phyloP scores from a whole-genome alignment of 2,888 invertebrate genomes.

The Sinohyriopsis cumingii region DNA sequence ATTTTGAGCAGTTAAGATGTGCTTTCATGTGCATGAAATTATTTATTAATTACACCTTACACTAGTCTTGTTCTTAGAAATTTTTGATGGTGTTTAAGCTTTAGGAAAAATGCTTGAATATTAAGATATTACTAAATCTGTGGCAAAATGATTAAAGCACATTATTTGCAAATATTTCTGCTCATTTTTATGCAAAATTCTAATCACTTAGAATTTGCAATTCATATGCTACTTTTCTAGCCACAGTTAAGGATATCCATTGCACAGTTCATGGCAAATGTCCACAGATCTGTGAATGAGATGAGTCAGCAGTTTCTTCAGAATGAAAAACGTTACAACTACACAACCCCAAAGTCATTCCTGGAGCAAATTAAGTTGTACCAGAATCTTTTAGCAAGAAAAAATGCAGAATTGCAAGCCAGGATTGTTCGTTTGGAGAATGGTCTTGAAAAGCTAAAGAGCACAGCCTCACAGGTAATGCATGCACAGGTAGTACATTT shows the following conservation, averaged over 20 bases:
- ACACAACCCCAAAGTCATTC: conserved; percentile 97
- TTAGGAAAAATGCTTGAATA: too few relatives aligned
- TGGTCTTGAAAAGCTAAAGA: conserved; percentile 91
- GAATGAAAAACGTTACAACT: conserved; percentile 94
- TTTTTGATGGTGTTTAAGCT: too few relatives aligned
- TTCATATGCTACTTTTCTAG: conserved; percentile 72
- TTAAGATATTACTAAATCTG: too few relatives aligned
- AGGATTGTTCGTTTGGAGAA: conserved; percentile 92
- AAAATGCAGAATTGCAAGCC: conserved; percentile 87
- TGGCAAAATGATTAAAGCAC: too few relatives aligned
- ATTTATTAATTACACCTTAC: too few relatives aligned
- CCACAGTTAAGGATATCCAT: conserved; percentile 84
- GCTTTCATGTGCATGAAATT: too few relatives aligned
- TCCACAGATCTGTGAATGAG: conserved; percentile 92
- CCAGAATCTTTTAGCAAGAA: conserved; percentile 86
- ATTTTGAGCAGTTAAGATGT: too few relatives aligned
- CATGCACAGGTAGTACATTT: too few relatives aligned
- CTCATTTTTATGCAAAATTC: too few relatives aligned
- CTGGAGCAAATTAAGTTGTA: conserved; percentile 95
- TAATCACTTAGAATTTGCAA: too few relatives aligned
- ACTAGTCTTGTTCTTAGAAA: too few relatives aligned
- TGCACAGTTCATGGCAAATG: conserved; percentile 94
- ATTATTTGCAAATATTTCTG: too few relatives aligned
- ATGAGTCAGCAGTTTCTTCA: conserved; percentile 89
- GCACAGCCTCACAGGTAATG: conserved; percentile 86